Evolutionary conservation across 2,888 invertebrate species (phyloP), one percentile per base, ranked within the genome.

Genomic region (Saturnia pavonia): DNA sequence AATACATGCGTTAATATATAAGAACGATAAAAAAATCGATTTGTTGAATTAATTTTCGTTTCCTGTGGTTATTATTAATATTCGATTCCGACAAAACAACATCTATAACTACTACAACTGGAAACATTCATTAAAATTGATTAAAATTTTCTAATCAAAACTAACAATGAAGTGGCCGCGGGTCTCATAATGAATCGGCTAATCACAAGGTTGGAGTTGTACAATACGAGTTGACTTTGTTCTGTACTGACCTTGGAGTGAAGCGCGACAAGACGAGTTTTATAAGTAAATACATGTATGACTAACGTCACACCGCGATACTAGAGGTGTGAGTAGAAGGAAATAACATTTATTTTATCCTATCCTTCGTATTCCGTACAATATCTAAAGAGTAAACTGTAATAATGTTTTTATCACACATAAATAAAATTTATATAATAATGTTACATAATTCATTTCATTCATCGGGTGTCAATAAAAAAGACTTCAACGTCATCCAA

Each of bases 401-500:
- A 45, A 1, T 3, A 45, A 45, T 45, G 14, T 16, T 45, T 45
- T 12, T 43, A n/a, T n/a, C n/a, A n/a, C n/a, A n/a, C n/a, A n/a
- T n/a, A n/a, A n/a, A n/a, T n/a, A n/a, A n/a, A n/a, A n/a, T n/a
- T n/a, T n/a, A n/a, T n/a, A n/a, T n/a, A n/a, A n/a, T n/a, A n/a
- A n/a, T n/a, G n/a, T n/a, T n/a, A n/a, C n/a, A n/a, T n/a, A n/a
- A n/a, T n/a, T n/a, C n/a, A 9, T 9, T 43, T 12, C 48, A 48
- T 48, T 48, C 1, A 14, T 54, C 1, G 16, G 19, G 22, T 7
- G 1, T 43, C 43, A 42, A 34, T 48, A 43, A 42, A 70, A 88
- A 88, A 88, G 88, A 89, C 82, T 78, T 89, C 84, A 88, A 88
- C 89, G 85, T 65, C 65, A 75, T 80, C 70, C 70, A 63, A 16